Conservation (phyloP, 2,888 invertebrate species). For the Scaptomyza caliginosa region DNA sequence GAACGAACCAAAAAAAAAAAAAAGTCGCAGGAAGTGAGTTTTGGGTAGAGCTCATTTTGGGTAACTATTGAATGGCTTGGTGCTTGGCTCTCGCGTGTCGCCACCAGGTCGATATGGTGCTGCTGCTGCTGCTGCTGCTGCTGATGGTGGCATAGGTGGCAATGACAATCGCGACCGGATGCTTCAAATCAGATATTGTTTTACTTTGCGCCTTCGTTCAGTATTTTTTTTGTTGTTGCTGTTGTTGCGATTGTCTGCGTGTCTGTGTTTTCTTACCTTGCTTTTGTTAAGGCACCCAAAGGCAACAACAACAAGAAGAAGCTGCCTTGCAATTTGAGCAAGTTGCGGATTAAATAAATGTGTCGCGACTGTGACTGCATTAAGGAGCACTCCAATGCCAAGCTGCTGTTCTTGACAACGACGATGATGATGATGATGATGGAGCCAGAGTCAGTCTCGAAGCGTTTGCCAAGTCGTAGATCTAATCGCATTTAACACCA, state of each 20-base stretch:
- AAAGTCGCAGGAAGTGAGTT: slow-evolving; percentile 72
- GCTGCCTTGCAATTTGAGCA: slow-evolving; percentile 67
- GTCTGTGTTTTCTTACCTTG: slow-evolving; percentile 55
- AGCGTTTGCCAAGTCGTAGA: slow-evolving; percentile 40
- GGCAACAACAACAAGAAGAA: slow-evolving; percentile 33
- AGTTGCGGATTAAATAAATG: slow-evolving; percentile 73
- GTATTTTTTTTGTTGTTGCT: slow-evolving; percentile 42
- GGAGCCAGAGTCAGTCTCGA: slow-evolving; percentile 24
- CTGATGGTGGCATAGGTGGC: slow-evolving; percentile 76
- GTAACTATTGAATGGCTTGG: slow-evolving; percentile 4
- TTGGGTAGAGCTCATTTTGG: slow-evolving; percentile 53
- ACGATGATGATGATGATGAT: slow-evolving; percentile 23
- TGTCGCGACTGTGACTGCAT: slow-evolving; percentile 62
- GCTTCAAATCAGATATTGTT: slow-evolving; percentile 84
- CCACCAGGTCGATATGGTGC: slow-evolving; percentile 29
- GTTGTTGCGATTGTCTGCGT: slow-evolving; percentile 73
- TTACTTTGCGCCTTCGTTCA: slow-evolving; percentile 78
- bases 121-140: slow-evolving; percentile 60
- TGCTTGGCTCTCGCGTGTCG: slow-evolving; percentile 47
- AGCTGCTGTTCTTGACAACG: slow-evolving; percentile 18
- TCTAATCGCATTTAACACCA: slow-evolving; percentile 73
- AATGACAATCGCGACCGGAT: slow-evolving; percentile 84
- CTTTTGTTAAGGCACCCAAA: slow-evolving; percentile 51
- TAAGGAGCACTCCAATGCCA: slow-evolving; percentile 3
- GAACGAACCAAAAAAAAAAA: slow-evolving; percentile 15